phyloP scores from a whole-genome alignment of 1,140 invertebrate genomes.

The Thaumatotibia leucotreta region DNA sequence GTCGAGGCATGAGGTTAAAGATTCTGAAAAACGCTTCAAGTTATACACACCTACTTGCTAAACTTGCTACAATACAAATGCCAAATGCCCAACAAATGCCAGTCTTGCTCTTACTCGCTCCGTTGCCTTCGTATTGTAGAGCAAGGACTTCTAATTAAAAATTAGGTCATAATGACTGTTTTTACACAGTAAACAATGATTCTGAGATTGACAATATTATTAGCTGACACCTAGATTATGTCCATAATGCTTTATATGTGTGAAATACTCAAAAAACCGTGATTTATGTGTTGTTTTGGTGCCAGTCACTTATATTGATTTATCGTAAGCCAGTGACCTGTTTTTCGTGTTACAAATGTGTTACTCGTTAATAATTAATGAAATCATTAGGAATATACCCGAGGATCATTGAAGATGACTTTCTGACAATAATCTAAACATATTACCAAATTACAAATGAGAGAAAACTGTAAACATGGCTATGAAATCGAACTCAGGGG shows the following conservation, averaged over 20 bases:
- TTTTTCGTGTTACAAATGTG: conserved; percentile 61
- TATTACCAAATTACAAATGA: conserved; percentile 8
- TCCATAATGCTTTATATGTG: background rate
- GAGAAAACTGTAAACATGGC: background rate
- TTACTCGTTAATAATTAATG: conserved; percentile 67
- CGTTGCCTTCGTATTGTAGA: background rate
- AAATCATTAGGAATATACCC: conserved; percentile 30
- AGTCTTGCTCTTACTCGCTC: background rate
- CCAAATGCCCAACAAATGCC: too few relatives aligned
- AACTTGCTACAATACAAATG: too few relatives aligned
- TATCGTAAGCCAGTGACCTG: conserved; percentile 68
- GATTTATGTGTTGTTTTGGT: conserved; percentile 59
- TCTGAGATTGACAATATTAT: background rate
- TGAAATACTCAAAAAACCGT: background rate
- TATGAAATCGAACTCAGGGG: conserved; percentile 17
- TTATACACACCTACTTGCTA: too few relatives aligned
- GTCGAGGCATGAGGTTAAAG: too few relatives aligned
- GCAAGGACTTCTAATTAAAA: background rate
- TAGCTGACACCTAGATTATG: background rate
- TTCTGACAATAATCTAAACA: conserved; percentile 20
- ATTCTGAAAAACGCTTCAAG: too few relatives aligned
- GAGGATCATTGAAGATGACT: conserved; percentile 23
- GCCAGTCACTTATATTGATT: conserved; percentile 69
- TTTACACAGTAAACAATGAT: conserved; percentile 3
- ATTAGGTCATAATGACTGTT: background rate